Base-by-base conservation (phyloP, 2,797 vertebrate species). In the Anguilla pacifica region DNA sequence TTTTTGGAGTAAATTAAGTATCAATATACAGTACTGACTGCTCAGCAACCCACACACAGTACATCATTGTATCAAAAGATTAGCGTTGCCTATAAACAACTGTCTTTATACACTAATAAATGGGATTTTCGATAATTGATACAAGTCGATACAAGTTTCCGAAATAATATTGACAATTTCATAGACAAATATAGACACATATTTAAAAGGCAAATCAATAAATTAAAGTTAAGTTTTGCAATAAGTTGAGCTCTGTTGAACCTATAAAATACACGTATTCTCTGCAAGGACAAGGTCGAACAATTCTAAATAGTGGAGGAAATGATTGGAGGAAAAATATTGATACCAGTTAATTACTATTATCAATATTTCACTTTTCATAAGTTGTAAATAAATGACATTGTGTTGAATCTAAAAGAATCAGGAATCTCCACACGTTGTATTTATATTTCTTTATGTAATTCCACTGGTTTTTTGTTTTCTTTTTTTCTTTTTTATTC, bases 31-130 rank as follows among this genome's bases (percentile, higher is more conserved):
- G 39, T 49, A 81, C 72, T 77, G 17, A 81, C 77, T 49, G 39
- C 19, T 49, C 77, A 43, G 19, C 6, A 3, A 49, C 43, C 39
- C 77, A 49, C 77, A 81, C 49, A 46, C 39, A 81, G 43, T 49
- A 49, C 39, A 46, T 49, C 17, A 49, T 43, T 81, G 77, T 81
- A 81, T 81, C 79, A 82, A 82, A 82, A 82, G 25, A 25, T 82
- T 82, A 51, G 43, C 22, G 2, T 10, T n/a, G 43, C 43, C 19
- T 81, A 49, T 49, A 81, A 81, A 81, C 77, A 81, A 81, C 17
- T 49, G 39, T 49, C 35, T 46, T 81, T 81, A 49, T 49, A 46
- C 19, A 49, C 31, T 49, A 1, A 81, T 46, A 49, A 81, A 81
- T 19, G 19, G 39, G 77, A 49, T 22, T 81, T 49, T 31, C 35